These are phyloP conservation scores for Lagenorhynchus albirostris DNA, from an alignment of 2,113 vertebrate genomes.

Conservation along the genomic window DNA sequence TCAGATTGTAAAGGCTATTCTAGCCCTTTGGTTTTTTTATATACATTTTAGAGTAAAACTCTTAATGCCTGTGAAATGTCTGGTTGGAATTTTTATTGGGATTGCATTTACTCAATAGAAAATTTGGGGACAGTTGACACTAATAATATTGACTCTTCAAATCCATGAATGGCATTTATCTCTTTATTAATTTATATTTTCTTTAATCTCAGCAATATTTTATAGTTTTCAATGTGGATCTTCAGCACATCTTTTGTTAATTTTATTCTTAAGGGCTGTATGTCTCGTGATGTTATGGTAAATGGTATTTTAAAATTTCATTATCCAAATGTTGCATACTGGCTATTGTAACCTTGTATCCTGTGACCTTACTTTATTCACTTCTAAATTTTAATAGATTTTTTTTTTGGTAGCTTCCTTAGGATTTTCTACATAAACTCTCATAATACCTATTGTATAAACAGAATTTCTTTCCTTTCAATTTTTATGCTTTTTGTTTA, in stretches of 20 bases:
- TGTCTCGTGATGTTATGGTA: background rate
- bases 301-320: background rate
- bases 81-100: background rate
- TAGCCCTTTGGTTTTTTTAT: background rate
- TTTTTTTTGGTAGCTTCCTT: background rate
- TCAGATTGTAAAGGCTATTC: background rate
- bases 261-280: slow-evolving; percentile 19
- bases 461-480: background rate
- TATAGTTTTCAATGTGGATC: background rate
- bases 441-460: background rate
- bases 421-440: background rate
- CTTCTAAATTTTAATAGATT: background rate
- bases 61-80: background rate
- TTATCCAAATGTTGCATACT: background rate
- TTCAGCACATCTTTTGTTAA: background rate
- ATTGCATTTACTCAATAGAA: background rate
- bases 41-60: background rate
- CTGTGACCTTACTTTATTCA: background rate
- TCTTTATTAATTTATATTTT: slow-evolving; percentile 16
- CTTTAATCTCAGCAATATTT: background rate
- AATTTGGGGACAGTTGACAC: background rate
- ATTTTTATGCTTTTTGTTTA: background rate
- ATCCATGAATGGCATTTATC: background rate
- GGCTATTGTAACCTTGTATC: background rate
- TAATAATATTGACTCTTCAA: background rate